Conservation (phyloP, 2,888 invertebrate genomes). For the Ophioninae sp. region DNA sequence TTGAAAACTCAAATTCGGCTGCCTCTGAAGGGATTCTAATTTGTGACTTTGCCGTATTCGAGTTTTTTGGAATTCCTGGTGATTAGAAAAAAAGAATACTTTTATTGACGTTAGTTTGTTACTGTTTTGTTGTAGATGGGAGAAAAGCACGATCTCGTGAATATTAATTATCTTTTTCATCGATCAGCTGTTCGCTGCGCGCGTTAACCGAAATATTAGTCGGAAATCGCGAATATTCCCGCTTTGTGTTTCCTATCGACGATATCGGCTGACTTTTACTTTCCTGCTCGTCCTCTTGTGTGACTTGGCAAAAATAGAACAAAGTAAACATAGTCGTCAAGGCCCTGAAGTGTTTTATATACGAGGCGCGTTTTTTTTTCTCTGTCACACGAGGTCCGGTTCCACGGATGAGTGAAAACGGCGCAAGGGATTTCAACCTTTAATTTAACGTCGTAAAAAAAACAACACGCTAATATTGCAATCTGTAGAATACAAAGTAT, state of each 20-base stretch:
- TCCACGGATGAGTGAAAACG: slow-evolving; percentile 33
- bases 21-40: too few species aligned
- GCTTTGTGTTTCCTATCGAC: slow-evolving; percentile 42
- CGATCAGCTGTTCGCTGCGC: background rate
- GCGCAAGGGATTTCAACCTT: slow-evolving; percentile 29
- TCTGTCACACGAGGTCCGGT: slow-evolving; percentile 51
- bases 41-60: too few species aligned
- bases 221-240: background rate
- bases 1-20: too few species aligned
- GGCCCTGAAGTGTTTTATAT: slow-evolving; percentile 56
- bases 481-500: slow-evolving; percentile 27
- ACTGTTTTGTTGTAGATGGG: too few species aligned
- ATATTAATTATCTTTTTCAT: background rate
- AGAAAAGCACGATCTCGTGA: too few species aligned
- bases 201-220: too few species aligned
- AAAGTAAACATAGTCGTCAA: slow-evolving; percentile 60
- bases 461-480: slow-evolving; percentile 59
- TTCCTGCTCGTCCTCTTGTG: slow-evolving; percentile 33
- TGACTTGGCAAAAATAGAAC: slow-evolving; percentile 59
- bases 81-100: too few species aligned
- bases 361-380: slow-evolving; percentile 29
- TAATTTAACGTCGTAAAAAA: slow-evolving; percentile 40
- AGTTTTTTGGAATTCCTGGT: too few species aligned
- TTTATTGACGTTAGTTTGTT: too few species aligned
- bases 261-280: slow-evolving; percentile 21